Base-by-base conservation (phyloP, 1,140 invertebrate species). In the Cotesia chilonis region DNA sequence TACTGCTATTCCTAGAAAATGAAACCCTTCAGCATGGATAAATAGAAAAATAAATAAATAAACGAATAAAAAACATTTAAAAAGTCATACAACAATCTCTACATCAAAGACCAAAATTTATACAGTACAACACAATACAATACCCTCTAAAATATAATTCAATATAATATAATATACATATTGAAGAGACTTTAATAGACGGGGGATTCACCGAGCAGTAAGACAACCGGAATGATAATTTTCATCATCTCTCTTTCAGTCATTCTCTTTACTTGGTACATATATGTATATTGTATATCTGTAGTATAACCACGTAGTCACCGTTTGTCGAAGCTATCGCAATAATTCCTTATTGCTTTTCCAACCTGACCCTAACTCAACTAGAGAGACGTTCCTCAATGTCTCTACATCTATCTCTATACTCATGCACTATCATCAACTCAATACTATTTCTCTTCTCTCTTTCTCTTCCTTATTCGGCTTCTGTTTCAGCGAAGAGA, bases 321-420 rank as follows among this genome's bases (percentile, higher is more conserved):
- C 83, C 84, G 85, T 86, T 87, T 86, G 85, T 87, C 85, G 84
- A 87, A 85, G 82, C 83, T 82, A 83, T 84, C 85, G 85, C 85
- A 87, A 87, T 87, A 87, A 87, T 87, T 87, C 81, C 84, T 87
- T 87, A 87, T 87, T 87, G 84, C 85, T 86, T 80, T 79, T 76
- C 83, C 83, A 81, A 74, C 76, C 78, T 71, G 76, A 76, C 75
- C 79, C 78, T 77, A 77, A 77, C 75, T 78, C 76, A 70, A 73
- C 71, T 73, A 68, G 66, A 35, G 55, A 59, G 59, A 75, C 72
- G 73, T 73, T 68, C 71, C 63, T 73, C 61, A 51, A 52, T 36
- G 63, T 73, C 55, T 54, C 71, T 71, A 17, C 55, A 68, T 72
- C 63, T 70, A 70, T 69, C 63, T 69, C 60, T 60, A 63, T 65